Conservation (phyloP, 2,113 vertebrate genomes). For the Sterrhoptilus dennistouni region DNA sequence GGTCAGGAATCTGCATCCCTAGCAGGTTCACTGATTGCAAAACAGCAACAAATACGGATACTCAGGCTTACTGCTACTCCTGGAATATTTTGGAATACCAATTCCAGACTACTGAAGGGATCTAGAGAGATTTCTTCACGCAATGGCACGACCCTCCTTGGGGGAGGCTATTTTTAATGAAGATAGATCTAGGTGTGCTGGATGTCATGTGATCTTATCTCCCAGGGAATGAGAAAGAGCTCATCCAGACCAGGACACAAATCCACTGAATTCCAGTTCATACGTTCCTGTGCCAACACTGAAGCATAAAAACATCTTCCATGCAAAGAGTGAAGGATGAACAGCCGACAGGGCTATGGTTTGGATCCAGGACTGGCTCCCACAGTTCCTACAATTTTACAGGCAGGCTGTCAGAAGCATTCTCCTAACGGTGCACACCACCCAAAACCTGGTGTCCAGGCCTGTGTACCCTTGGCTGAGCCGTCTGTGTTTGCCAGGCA, state of each 20-base stretch:
- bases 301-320: neutral
- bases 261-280: neutral
- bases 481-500: rapidly evolving
- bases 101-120: neutral
- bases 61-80: neutral
- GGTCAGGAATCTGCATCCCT: neutral
- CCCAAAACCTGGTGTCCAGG: neutral
- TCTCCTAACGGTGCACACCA: neutral
- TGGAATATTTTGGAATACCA: rapidly evolving
- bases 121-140: neutral
- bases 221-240: neutral
- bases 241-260: neutral
- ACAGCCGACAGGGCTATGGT: neutral
- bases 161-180: neutral
- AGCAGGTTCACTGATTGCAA: neutral
- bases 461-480: neutral
- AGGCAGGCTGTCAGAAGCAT: rapidly evolving
- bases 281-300: rapidly evolving
- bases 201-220: neutral
- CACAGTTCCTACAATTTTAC: neutral
- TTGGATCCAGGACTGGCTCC: neutral
- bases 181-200: rapidly evolving
- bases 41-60: neutral
- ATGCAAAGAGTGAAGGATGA: neutral
- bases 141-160: rapidly evolving